Evolutionary conservation across 2,888 invertebrate genomes (phyloP).

Genomic region (Piscicola geometra): DNA sequence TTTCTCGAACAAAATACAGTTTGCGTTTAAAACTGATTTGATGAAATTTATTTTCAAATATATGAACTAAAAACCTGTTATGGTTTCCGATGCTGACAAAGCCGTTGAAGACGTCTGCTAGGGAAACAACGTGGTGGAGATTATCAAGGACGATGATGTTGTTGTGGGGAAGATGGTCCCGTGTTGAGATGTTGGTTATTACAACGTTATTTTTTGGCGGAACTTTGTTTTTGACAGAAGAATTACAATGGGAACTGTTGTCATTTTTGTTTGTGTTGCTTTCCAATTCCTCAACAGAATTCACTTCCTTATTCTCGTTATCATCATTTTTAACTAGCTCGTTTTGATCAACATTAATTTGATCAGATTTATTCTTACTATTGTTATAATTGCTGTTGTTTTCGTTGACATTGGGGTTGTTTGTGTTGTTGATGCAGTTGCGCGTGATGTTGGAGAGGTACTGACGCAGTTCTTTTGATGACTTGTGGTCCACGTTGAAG

Average conservation of each 20-base stretch:
- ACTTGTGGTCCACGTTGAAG: slow-evolving; percentile 89
- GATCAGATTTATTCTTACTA: no score
- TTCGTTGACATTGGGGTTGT: background rate
- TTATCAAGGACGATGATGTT: slow-evolving; percentile 91
- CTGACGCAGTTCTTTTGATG: slow-evolving; percentile 84
- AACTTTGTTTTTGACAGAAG: no score
- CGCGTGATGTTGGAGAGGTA: slow-evolving; percentile 84
- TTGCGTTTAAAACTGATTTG: no score
- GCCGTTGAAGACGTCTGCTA: slow-evolving; percentile 73
- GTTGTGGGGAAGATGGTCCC: slow-evolving; percentile 62
- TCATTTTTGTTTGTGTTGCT: background rate
- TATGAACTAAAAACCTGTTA: slow-evolving; percentile 63
- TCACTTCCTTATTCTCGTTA: background rate
- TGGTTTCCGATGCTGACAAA: slow-evolving; percentile 75
- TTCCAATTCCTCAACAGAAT: background rate
- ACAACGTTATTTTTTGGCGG: background rate
- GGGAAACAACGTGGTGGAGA: slow-evolving; percentile 80
- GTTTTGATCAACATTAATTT: background rate
- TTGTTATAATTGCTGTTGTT: no score
- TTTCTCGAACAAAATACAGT: no score
- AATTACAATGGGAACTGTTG: background rate
- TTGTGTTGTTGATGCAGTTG: background rate
- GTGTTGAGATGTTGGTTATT: background rate
- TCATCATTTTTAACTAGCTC: background rate
- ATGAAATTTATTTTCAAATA: no score